A percentile compares a stretch with the other conserved stretches of the same genome.
phyloP scores from a whole-genome alignment of 2,113 vertebrate species.

The Limnothrissa miodon region DNA sequence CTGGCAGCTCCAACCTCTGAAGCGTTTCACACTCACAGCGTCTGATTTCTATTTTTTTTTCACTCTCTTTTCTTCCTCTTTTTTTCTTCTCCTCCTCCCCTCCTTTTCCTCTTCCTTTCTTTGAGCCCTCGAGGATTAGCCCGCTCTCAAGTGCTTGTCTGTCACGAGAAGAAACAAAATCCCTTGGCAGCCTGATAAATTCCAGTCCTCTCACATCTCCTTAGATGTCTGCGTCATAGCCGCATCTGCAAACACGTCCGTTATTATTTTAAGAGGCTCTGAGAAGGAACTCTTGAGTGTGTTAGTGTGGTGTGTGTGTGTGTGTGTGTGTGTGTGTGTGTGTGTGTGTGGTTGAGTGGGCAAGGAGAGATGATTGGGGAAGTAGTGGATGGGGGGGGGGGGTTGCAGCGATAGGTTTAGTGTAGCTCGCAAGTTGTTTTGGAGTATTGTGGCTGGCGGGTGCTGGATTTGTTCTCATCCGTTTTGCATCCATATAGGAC shows the following conservation, averaged over 20 bases:
- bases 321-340: background rate
- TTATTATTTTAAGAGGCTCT: constrained; percentile 16
- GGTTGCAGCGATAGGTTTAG: background rate
- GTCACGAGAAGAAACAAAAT: constrained; percentile 20
- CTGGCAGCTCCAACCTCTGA: constrained; percentile 8
- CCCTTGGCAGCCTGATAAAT: constrained; percentile 23
- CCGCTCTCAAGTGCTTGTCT: constrained; percentile 8
- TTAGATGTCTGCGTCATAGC: constrained; percentile 18
- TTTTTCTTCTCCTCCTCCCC: background rate
- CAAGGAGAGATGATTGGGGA: background rate
- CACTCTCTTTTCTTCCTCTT: background rate
- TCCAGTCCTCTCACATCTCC: constrained; percentile 20
- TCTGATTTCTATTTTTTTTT: background rate
- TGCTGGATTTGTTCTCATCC: background rate
- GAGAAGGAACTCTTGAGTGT: background rate
- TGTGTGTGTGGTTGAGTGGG: background rate
- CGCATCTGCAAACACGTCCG: constrained; percentile 13
- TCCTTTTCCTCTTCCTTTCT: background rate
- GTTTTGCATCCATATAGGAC: background rate
- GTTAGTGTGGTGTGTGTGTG: background rate
- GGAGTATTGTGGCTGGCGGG: background rate
- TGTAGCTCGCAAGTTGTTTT: background rate
- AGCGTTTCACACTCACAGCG: constrained; percentile 9
- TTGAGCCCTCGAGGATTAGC: constrained; percentile 23
- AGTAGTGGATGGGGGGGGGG: background rate